phyloP scores from a whole-genome alignment of 2,113 vertebrate genomes.

The Pteronura brasiliensis region DNA sequence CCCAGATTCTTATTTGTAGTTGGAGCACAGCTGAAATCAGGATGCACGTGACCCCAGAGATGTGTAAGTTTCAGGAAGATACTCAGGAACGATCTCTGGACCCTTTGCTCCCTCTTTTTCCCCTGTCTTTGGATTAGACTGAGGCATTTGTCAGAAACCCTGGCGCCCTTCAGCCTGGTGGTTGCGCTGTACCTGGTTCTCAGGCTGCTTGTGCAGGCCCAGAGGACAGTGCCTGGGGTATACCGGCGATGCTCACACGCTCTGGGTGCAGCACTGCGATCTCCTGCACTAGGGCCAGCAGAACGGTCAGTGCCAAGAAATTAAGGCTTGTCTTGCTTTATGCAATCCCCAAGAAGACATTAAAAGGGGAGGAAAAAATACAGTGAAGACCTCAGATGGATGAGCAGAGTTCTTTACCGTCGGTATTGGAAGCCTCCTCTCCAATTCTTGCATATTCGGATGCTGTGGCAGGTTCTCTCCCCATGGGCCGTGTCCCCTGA shows the following conservation, averaged over 20 bases:
- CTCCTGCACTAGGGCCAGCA: neutral
- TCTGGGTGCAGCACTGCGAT: fast-evolving
- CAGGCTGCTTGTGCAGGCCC: neutral
- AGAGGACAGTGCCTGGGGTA: neutral
- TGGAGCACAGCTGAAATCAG: neutral
- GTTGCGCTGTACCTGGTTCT: neutral
- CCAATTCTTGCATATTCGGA: neutral
- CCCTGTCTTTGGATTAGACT: neutral
- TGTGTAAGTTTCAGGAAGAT: neutral
- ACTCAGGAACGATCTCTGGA: neutral
- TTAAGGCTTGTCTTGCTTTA: neutral
- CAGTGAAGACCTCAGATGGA: neutral
- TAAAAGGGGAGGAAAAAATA: neutral
- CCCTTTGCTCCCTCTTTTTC: neutral
- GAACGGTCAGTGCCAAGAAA: neutral
- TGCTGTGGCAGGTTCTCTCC: neutral
- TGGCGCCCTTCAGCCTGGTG: no score
- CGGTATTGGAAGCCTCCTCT: neutral
- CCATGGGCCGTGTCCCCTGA: fast-evolving
- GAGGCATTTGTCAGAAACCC: neutral
- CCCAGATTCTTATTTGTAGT: neutral
- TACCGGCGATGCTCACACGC: fast-evolving
- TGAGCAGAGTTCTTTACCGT: neutral
- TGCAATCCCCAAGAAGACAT: neutral
- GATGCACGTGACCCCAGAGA: neutral